These are phyloP conservation scores for Drosophila cardini DNA, from an alignment of 1,140 invertebrate species.

Conservation along the genomic window DNA sequence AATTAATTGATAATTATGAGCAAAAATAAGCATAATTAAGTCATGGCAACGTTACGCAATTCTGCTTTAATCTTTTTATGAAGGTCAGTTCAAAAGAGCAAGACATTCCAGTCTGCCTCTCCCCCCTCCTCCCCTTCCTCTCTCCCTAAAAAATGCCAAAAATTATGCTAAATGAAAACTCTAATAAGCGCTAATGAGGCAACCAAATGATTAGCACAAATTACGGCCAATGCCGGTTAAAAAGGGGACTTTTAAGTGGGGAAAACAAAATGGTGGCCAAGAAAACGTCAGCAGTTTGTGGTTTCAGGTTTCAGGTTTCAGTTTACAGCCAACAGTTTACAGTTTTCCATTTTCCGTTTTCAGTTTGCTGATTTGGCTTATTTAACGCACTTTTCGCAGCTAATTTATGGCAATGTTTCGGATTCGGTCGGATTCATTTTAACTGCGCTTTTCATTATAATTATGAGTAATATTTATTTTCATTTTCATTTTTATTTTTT, in stretches of 20 bases:
- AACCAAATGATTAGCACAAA: constrained; percentile 47
- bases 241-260: not conserved
- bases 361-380: constrained; percentile 70
- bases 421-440: not conserved
- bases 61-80: no score
- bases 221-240: not conserved
- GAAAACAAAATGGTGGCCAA: not conserved
- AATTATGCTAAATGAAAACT: constrained; percentile 65
- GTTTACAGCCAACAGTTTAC: constrained; percentile 9
- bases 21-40: no score
- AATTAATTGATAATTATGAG: no score
- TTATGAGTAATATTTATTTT: constrained; percentile 53
- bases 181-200: constrained; percentile 77
- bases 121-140: not conserved
- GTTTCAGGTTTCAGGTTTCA: not conserved
- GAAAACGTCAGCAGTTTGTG: constrained; percentile 30
- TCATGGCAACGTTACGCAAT: no score
- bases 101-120: not conserved
- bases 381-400: constrained; percentile 47
- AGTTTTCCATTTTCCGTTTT: not conserved
- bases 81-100: constrained; percentile 25
- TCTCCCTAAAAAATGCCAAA: constrained; percentile 8
- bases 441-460: constrained; percentile 51
- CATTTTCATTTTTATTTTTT: constrained; percentile 34
- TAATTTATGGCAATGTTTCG: constrained; percentile 50